These are phyloP conservation scores for Exocentrus adspersus DNA, from an alignment of 2,888 invertebrate species.

Conservation along the genomic window DNA sequence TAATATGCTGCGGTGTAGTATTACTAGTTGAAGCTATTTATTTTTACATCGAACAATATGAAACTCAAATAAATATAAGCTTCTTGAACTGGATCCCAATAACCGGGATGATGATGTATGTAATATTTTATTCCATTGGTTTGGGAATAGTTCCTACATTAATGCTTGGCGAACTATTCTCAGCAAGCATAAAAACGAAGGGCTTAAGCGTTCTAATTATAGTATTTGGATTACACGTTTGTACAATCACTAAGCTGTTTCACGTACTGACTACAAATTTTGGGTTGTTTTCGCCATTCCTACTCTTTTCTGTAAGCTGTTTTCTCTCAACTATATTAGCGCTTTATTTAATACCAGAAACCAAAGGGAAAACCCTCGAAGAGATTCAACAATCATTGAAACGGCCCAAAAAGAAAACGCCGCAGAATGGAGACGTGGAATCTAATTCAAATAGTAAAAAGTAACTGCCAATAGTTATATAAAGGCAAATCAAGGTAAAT, in stretches of 20 bases:
- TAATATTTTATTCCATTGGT: conserved; percentile 47
- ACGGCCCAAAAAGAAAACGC: background rate
- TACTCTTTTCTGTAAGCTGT: conserved; percentile 48
- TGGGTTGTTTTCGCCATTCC: conserved; percentile 52
- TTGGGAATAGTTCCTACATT: conserved; percentile 51
- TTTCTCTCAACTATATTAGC: conserved; percentile 18
- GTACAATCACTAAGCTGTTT: conserved; percentile 51
- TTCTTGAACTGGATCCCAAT: conserved; percentile 51
- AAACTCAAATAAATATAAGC: conserved; percentile 41
- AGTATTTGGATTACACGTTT: conserved; percentile 46
- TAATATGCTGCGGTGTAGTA: conserved; percentile 41
- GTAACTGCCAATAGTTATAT: no score
- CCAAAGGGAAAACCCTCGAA: conserved; percentile 34
- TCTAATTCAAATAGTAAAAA: background rate
- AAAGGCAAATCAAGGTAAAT: no score
- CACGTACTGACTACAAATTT: conserved; percentile 49
- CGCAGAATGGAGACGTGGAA: background rate
- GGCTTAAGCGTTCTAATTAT: conserved; percentile 43
- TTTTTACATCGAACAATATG: conserved; percentile 44
- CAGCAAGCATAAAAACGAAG: conserved; percentile 52
- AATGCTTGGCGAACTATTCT: conserved; percentile 54
- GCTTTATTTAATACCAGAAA: conserved; percentile 27
- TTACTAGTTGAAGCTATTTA: conserved; percentile 46
- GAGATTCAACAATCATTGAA: conserved; percentile 32
- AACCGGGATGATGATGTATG: conserved; percentile 51